These are phyloP conservation scores for Perizoma affinitatum DNA, from an alignment of 2,888 invertebrate species.

Conservation along the genomic window DNA sequence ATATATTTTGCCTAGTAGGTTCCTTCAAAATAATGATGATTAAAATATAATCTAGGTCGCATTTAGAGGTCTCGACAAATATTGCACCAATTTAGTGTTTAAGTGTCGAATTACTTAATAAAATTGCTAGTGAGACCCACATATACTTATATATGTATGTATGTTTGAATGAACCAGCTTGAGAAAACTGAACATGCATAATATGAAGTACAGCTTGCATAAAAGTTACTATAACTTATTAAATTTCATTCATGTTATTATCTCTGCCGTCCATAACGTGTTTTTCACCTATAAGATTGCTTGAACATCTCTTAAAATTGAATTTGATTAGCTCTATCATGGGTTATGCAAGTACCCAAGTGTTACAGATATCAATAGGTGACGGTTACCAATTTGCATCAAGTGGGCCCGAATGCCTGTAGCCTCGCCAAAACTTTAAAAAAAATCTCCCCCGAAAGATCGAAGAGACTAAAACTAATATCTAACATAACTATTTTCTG, in stretches of 20 bases:
- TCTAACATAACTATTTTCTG: too few relatives aligned
- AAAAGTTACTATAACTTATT: constrained; percentile 7
- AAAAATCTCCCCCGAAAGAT: too few relatives aligned
- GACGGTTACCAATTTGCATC: too few relatives aligned
- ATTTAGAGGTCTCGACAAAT: constrained; percentile 20
- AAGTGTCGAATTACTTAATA: constrained; percentile 52
- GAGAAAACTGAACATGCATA: constrained; percentile 58
- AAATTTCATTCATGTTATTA: not conserved
- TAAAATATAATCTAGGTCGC: constrained; percentile 25
- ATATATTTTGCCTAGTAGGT: too few relatives aligned
- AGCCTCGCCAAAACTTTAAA: too few relatives aligned
- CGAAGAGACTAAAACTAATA: too few relatives aligned
- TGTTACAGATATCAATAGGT: too few relatives aligned
- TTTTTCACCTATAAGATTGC: too few relatives aligned
- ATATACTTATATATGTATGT: not conserved
- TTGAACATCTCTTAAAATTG: too few relatives aligned
- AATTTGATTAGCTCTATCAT: too few relatives aligned
- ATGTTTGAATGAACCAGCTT: constrained; percentile 50
- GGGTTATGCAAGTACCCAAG: too few relatives aligned
- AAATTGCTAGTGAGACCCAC: constrained; percentile 47
- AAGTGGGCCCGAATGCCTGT: too few relatives aligned
- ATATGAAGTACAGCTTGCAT: constrained; percentile 43
- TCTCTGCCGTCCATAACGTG: not conserved
- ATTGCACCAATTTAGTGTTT: constrained; percentile 31
- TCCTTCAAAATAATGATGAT: not conserved